These are phyloP conservation scores for Marronus borbonicus DNA, from an alignment of 2,888 invertebrate genomes.

Conservation along the genomic window DNA sequence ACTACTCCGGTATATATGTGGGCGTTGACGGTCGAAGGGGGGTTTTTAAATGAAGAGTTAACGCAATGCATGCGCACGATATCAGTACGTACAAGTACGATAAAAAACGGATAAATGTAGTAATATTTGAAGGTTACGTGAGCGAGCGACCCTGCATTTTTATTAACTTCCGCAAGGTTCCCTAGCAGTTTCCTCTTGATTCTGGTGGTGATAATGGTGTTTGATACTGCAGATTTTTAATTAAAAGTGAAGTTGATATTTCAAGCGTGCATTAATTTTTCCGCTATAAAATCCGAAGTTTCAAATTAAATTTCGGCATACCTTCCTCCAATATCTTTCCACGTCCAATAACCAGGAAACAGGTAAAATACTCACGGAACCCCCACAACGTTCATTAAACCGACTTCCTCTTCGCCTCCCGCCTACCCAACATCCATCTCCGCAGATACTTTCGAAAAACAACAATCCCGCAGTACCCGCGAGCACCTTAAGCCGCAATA, in stretches of 20 bases:
- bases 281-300: no score
- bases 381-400: slow-evolving; percentile 14
- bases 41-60: slow-evolving; percentile 32
- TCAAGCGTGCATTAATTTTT: no score
- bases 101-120: not conserved
- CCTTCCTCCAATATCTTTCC: not conserved
- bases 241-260: no score
- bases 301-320: no score
- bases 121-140: no score
- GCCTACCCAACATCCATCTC: not conserved
- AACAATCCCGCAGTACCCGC: slow-evolving; percentile 8
- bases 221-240: no score
- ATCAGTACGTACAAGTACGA: not conserved
- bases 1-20: no score
- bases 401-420: not conserved
- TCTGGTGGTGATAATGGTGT: no score
- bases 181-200: no score
- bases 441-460: not conserved
- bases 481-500: slow-evolving; percentile 25
- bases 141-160: no score
- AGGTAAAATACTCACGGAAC: not conserved
- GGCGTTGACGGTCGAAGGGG: not conserved
- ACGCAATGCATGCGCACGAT: not conserved
- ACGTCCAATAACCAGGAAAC: slow-evolving; percentile 7
- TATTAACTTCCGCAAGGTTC: no score